phyloP scores from a whole-genome alignment of 1,140 invertebrate species.

The Dreissena polymorpha region DNA sequence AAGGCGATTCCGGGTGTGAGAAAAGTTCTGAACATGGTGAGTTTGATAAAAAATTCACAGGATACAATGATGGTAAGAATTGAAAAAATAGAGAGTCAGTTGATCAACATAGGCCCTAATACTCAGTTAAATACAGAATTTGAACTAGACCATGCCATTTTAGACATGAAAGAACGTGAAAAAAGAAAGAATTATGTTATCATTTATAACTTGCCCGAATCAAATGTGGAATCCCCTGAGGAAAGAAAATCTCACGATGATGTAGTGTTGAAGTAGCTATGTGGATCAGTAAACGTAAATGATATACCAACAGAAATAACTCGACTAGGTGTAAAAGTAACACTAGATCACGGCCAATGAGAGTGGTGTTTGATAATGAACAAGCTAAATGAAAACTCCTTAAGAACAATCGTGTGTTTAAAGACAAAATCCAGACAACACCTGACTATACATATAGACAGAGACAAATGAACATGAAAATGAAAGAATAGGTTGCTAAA shows the following conservation, averaged over 20 bases:
- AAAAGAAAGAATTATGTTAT: background rate
- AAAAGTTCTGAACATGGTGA: too few relatives aligned
- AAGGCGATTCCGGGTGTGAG: too few relatives aligned
- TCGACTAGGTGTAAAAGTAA: background rate
- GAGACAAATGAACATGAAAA: background rate
- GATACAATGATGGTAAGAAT: too few relatives aligned
- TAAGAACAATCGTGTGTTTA: background rate
- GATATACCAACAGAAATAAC: background rate
- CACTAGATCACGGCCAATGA: background rate
- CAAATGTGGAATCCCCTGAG: background rate
- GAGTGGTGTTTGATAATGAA: background rate
- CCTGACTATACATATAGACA: conserved; percentile 8
- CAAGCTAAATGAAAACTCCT: background rate
- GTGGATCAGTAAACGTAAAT: background rate
- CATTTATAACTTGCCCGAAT: background rate
- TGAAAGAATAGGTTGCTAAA: background rate
- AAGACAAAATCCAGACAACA: background rate
- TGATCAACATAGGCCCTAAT: background rate
- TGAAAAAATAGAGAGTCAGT: too few relatives aligned
- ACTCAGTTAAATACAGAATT: background rate
- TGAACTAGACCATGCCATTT: background rate
- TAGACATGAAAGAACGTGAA: background rate
- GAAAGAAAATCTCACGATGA: background rate
- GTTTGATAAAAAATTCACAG: too few relatives aligned
- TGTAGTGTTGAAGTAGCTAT: background rate